phyloP scores from a whole-genome alignment of 2,888 invertebrate genomes.

The Protonemura montana region DNA sequence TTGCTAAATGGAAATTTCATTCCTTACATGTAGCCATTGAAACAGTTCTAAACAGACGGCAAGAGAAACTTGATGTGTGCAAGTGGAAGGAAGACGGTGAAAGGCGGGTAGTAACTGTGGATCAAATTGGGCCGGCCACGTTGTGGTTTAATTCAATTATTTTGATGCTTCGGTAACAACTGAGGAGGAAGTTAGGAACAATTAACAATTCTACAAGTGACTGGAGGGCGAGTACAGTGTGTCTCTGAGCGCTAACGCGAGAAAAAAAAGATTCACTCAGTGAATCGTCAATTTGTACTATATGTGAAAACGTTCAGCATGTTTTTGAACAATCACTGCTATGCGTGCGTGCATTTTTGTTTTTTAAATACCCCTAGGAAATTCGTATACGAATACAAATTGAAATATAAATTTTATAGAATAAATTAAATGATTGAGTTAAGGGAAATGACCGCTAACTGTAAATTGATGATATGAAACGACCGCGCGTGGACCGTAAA shows the following conservation, averaged over 20 bases:
- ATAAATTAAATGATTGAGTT: not conserved
- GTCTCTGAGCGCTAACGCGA: not conserved
- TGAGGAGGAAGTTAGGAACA: not conserved
- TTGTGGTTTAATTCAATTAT: not conserved
- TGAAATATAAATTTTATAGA: not conserved
- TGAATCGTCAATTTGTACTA: too few relatives aligned
- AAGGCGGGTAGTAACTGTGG: not conserved
- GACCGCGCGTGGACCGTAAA: not conserved
- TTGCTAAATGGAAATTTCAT: conserved; percentile 1
- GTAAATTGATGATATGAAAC: too few relatives aligned
- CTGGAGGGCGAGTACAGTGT: not conserved
- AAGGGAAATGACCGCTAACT: not conserved
- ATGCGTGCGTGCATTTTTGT: too few relatives aligned
- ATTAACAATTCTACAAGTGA: not conserved
- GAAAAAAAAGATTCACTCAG: not conserved
- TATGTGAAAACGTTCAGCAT: too few relatives aligned
- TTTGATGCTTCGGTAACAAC: not conserved
- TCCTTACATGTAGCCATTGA: not conserved
- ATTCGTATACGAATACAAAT: not conserved
- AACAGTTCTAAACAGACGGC: not conserved
- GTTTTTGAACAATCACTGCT: too few relatives aligned
- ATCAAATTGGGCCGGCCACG: not conserved
- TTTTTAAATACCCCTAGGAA: too few relatives aligned
- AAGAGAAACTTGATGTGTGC: not conserved
- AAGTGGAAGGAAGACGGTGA: not conserved